A percentile compares a stretch with the other conserved stretches of the same genome.
phyloP scores from a whole-genome alignment of 2,797 vertebrate genomes.

The Vespertilio murinus region DNA sequence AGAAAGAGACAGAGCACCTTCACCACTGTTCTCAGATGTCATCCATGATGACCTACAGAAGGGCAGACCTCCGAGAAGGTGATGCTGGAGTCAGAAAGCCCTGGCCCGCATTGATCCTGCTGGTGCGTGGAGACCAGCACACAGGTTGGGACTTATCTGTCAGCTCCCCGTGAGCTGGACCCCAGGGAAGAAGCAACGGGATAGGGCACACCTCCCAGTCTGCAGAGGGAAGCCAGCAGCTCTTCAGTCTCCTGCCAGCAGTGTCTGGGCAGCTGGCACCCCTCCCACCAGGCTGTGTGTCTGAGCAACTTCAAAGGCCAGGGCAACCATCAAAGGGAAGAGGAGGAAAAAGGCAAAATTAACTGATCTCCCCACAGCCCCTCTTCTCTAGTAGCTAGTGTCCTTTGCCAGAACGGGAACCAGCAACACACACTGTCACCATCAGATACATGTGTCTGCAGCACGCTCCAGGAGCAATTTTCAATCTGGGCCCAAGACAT shows the following conservation, averaged over 20 bases:
- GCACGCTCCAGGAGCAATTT: background rate
- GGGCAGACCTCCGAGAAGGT: background rate
- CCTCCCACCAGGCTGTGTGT: conserved; percentile 76
- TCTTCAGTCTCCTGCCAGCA: conserved; percentile 71
- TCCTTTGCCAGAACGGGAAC: conserved; percentile 35
- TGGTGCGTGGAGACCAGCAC: background rate
- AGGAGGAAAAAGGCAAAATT: conserved; percentile 58
- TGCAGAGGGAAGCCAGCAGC: conserved; percentile 47
- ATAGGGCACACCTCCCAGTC: conserved; percentile 62
- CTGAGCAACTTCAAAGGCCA: conserved; percentile 76
- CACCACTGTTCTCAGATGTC: background rate
- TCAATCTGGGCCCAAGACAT: background rate
- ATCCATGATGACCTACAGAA: background rate
- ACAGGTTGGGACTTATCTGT: background rate
- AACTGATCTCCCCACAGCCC: background rate
- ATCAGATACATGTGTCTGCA: background rate
- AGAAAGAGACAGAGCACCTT: background rate
- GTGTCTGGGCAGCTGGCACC: conserved; percentile 74
- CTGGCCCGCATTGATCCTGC: background rate
- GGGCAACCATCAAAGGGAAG: conserved; percentile 75
- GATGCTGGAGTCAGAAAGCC: background rate
- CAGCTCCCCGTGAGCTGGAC: conserved; percentile 31
- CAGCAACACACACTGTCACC: background rate
- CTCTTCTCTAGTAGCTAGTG: conserved; percentile 13
- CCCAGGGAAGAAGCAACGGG: conserved; percentile 21